Evolutionary conservation across 2,113 vertebrate genomes (phyloP).

Genomic region (Lanius collurio): DNA sequence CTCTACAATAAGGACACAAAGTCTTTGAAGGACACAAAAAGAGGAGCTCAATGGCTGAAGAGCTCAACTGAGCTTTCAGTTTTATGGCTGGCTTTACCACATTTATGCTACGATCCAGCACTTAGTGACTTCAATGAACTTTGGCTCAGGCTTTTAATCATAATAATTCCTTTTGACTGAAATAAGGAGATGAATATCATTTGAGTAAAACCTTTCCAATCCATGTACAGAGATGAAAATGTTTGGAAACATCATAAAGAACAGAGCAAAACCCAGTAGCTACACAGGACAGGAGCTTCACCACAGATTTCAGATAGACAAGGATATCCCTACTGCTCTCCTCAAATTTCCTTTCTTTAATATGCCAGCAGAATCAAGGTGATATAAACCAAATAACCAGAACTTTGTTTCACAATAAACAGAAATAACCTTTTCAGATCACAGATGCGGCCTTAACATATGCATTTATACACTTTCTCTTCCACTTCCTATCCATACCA

Average conservation of each 20-base stretch:
- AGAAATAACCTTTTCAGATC: constrained; percentile 35
- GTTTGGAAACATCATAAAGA: constrained; percentile 41
- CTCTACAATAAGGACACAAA: not conserved
- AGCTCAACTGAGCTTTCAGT: not conserved
- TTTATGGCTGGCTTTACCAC: not conserved
- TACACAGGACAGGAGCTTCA: not conserved
- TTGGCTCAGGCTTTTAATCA: not conserved
- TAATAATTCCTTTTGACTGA: not conserved
- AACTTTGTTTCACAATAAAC: constrained; percentile 65
- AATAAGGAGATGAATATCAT: not conserved
- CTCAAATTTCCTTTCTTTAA: constrained; percentile 62
- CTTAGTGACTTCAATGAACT: not conserved
- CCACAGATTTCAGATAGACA: not conserved
- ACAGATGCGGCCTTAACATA: not conserved
- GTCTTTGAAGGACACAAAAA: not conserved
- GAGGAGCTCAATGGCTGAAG: not conserved
- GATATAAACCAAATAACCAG: constrained; percentile 60
- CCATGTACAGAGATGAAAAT: constrained; percentile 13
- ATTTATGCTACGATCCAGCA: not conserved
- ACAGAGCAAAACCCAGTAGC: not conserved
- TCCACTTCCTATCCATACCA: not conserved
- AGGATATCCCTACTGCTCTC: not conserved
- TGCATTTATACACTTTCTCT: not conserved
- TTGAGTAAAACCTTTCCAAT: constrained; percentile 12
- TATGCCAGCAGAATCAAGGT: constrained; percentile 58